Evolutionary conservation across 2,797 vertebrate species (phyloP), one percentile per base, ranked within the genome.

Genomic region (Fistularia tabacaria): DNA sequence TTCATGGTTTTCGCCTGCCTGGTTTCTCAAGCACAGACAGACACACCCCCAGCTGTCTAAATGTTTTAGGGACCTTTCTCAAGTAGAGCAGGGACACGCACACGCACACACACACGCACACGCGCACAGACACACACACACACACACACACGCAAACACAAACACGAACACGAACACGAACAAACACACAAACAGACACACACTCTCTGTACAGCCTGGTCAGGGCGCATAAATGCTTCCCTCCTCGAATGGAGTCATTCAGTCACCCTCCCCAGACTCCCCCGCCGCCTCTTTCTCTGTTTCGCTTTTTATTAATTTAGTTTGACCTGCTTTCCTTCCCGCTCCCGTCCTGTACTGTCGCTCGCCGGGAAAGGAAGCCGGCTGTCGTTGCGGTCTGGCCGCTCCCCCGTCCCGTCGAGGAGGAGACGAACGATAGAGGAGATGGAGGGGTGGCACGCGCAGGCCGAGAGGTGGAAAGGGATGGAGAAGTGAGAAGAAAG

Each of bases 291-390:
- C 36, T 44, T 46, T 59, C 53, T 61, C 52, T 65, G 41, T 64
- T 52, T 67, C 11, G 25, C 10, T 69, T 44, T 70, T 83, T 69
- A 83, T 71, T 79, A 39, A 77, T 81, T 77, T 69, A 77, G 56
- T 14, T 62, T 57, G 53, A 54, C 64, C 54, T 65, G 54, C 79
- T 79, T 78, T 70, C 39, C 45, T 69, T 44, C 6, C 39, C 7
- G 46, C 1, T 13, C 40, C 9, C 37, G 14, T 36, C 25, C 11
- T 5, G 3, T 43, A 12, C 7, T 40, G 39, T 37, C 14, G 5
- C 8, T 7, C 11, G 43, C 63, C 57, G 46, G 54, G 57, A 60
- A 51, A 52, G 36, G 36, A 43, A 15, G 64, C 51, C 49, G 49
- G 55, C 52, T 25, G 25, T 25, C 25, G 5, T 25, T 25, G 25